Percentiles rank a stretch among this genome's conserved stretches.
Evolutionary conservation across 1,140 invertebrate species (phyloP).

Genomic region (Bicyclus anynana): DNA sequence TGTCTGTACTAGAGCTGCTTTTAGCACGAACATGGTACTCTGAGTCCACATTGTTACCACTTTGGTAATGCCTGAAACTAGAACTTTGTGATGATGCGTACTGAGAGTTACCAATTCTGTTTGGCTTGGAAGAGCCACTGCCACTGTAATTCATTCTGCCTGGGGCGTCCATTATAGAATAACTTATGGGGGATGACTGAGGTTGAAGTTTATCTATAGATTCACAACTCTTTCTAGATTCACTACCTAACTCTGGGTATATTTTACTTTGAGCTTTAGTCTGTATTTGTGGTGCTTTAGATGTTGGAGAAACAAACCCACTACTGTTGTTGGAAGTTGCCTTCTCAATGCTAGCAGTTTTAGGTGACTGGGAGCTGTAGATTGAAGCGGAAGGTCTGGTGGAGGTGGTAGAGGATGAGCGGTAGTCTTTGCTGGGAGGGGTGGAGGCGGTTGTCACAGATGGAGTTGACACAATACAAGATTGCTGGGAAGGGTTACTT

Average conservation of each 20-base stretch:
- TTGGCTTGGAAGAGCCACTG: constrained; percentile 67
- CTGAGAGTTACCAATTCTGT: constrained; percentile 56
- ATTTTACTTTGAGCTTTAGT: constrained; percentile 84
- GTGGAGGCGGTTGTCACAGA: constrained; percentile 74
- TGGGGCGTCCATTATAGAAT: constrained; percentile 84
- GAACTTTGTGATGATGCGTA: constrained; percentile 68
- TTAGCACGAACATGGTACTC: constrained; percentile 83
- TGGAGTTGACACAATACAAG: constrained; percentile 84
- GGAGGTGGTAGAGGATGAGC: constrained; percentile 69
- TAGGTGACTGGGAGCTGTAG: constrained; percentile 75
- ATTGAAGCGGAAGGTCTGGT: constrained; percentile 67
- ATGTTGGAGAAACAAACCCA: constrained; percentile 77
- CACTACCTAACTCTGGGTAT: constrained; percentile 79
- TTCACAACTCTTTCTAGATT: constrained; percentile 77
- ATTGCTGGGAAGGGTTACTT: constrained; percentile 79
- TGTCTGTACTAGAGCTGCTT: constrained; percentile 80
- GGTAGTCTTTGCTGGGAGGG: constrained; percentile 79
- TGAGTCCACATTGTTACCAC: constrained; percentile 78
- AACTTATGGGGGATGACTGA: constrained; percentile 86
- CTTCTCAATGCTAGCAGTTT: constrained; percentile 68
- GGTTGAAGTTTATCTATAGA: constrained; percentile 77
- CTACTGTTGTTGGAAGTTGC: constrained; percentile 49
- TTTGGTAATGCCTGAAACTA: constrained; percentile 80
- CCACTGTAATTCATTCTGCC: constrained; percentile 79
- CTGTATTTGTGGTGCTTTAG: constrained; percentile 79